Conservation (phyloP, 2,113 vertebrate species). For the Entelurus aequoreus region DNA sequence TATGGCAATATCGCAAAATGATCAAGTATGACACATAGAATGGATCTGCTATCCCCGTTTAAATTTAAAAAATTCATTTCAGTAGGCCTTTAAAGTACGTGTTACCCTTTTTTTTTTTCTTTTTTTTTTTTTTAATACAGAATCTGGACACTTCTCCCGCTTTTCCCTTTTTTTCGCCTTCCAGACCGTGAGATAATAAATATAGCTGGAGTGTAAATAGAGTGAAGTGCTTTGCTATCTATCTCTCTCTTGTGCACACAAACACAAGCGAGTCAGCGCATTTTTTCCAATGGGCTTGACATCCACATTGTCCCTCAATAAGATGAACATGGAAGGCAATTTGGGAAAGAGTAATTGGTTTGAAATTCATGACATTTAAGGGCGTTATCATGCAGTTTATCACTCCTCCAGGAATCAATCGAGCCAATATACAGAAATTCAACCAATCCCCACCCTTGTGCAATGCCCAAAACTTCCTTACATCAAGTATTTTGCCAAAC, state of each 20-base stretch:
- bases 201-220: neutral
- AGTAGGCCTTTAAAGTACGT: neutral
- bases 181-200: neutral
- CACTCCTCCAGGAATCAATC: too few relatives aligned
- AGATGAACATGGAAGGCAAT: neutral
- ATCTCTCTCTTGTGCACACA: neutral
- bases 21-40: too few relatives aligned
- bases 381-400: neutral
- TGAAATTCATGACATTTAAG: neutral
- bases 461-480: too few relatives aligned
- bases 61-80: too few relatives aligned
- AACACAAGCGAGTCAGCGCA: neutral
- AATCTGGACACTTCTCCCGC: neutral
- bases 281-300: neutral
- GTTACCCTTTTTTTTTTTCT: neutral
- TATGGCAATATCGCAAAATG: too few relatives aligned
- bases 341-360: neutral
- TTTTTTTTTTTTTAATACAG: neutral
- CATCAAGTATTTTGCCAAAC: too few relatives aligned
- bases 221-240: neutral
- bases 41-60: too few relatives aligned
- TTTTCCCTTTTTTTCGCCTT: neutral
- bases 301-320: neutral
- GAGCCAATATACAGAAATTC: too few relatives aligned
- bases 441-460: too few relatives aligned